A percentile compares a stretch with the other conserved stretches of the same genome.
phyloP scores from a whole-genome alignment of 2,113 vertebrate genomes.

The Sinocyclocheilus grahami region DNA sequence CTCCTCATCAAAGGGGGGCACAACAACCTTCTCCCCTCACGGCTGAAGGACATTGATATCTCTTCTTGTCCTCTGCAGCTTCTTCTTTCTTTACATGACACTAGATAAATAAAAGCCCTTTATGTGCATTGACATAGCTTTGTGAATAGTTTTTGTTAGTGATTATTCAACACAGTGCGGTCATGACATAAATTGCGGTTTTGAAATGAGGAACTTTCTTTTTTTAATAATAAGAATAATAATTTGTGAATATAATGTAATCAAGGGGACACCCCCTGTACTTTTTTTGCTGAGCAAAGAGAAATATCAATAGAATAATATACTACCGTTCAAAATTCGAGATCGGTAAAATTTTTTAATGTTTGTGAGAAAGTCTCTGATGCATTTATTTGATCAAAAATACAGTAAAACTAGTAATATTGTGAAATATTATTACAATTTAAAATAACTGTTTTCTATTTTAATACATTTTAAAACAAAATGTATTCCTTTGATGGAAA shows the following conservation, averaged over 20 bases:
- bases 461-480: neutral
- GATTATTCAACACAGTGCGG: neutral
- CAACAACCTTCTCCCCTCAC: slow-evolving; percentile 19
- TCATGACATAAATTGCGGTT: neutral
- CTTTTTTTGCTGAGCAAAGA: neutral
- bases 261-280: neutral
- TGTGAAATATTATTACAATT: too few species aligned
- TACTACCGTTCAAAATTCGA: neutral
- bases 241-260: neutral
- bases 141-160: neutral
- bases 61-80: slow-evolving; percentile 10
- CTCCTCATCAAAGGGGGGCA: slow-evolving; percentile 39
- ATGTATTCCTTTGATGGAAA: neutral
- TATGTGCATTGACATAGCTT: slow-evolving; percentile 13
- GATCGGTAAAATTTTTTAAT: too few species aligned
- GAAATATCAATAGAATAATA: neutral
- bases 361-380: too few species aligned
- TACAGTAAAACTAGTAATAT: neutral
- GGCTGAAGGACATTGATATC: slow-evolving; percentile 37
- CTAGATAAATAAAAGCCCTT: slow-evolving; percentile 4
- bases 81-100: neutral
- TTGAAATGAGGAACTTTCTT: neutral
- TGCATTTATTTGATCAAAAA: neutral
- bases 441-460: neutral
- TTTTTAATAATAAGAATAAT: neutral